These are phyloP conservation scores for Apomyelois bistriatella DNA, from an alignment of 2,888 invertebrate genomes.

Conservation along the genomic window DNA sequence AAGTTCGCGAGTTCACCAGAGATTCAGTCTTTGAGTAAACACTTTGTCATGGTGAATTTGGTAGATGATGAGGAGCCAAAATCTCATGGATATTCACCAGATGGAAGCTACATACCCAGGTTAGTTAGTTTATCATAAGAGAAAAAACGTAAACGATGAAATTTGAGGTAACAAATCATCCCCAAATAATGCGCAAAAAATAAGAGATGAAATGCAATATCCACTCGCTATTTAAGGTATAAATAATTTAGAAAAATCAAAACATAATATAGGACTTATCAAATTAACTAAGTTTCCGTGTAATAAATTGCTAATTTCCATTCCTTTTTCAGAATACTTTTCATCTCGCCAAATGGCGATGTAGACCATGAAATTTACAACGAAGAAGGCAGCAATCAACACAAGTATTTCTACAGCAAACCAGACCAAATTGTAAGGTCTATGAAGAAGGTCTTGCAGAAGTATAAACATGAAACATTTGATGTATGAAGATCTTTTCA, in stretches of 20 bases:
- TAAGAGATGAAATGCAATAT: too few relatives aligned
- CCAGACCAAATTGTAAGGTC: constrained; percentile 73
- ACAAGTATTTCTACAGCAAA: constrained; percentile 79
- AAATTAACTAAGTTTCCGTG: too few relatives aligned
- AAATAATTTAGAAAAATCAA: too few relatives aligned
- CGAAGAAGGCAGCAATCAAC: constrained; percentile 77
- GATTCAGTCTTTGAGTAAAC: constrained; percentile 77
- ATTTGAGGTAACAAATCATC: neutral
- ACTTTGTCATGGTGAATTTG: constrained; percentile 84
- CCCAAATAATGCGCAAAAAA: neutral
- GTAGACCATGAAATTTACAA: constrained; percentile 79
- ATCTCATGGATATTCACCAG: constrained; percentile 75
- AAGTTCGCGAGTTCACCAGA: constrained; percentile 79
- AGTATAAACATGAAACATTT: constrained; percentile 52
- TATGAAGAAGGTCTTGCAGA: constrained; percentile 67
- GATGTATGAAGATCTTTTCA: constrained; percentile 43
- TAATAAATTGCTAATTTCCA: neutral
- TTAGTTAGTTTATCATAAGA: too few relatives aligned
- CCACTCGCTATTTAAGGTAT: too few relatives aligned
- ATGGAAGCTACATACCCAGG: constrained; percentile 84
- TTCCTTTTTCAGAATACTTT: constrained; percentile 74
- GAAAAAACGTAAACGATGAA: too few relatives aligned
- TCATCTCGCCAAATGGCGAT: constrained; percentile 77
- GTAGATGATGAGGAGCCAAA: constrained; percentile 80
- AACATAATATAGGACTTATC: too few relatives aligned